Percentiles rank a stretch among this genome's conserved stretches.
Evolutionary conservation across 1,140 invertebrate species (phyloP).

Genomic region (Ceratina calcarata): DNA sequence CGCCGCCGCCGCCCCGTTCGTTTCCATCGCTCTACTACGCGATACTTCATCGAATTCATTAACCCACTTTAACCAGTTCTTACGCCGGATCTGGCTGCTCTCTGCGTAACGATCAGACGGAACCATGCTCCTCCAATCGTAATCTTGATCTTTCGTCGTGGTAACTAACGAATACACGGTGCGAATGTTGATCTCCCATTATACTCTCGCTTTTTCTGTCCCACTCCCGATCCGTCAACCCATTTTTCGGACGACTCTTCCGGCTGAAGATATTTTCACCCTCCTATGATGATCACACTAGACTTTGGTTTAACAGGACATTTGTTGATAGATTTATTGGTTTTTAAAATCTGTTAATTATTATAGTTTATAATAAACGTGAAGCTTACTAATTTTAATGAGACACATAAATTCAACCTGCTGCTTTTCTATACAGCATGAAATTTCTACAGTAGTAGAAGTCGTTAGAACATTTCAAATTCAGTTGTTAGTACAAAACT

Average conservation of each 20-base stretch:
- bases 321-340: too few species aligned
- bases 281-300: too few species aligned
- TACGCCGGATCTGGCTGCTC: neutral
- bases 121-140: neutral
- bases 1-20: too few species aligned
- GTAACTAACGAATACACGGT: constrained; percentile 9
- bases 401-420: too few species aligned
- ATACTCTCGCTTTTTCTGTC: constrained; percentile 35
- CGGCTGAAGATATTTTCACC: neutral
- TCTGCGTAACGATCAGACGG: constrained; percentile 3
- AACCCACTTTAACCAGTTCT: constrained; percentile 36
- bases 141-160: constrained; percentile 7
- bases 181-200: neutral
- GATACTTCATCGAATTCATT: constrained; percentile 38
- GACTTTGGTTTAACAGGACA: too few species aligned
- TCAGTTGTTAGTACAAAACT: too few species aligned
- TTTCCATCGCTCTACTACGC: constrained; percentile 13
- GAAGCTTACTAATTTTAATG: too few species aligned
- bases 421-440: too few species aligned
- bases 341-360: too few species aligned
- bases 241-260: neutral
- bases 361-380: too few species aligned
- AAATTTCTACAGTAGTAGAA: too few species aligned
- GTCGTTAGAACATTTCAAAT: too few species aligned
- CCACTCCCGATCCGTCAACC: neutral